phyloP scores from a whole-genome alignment of 2,113 vertebrate species.

The Pedionomus torquatus region DNA sequence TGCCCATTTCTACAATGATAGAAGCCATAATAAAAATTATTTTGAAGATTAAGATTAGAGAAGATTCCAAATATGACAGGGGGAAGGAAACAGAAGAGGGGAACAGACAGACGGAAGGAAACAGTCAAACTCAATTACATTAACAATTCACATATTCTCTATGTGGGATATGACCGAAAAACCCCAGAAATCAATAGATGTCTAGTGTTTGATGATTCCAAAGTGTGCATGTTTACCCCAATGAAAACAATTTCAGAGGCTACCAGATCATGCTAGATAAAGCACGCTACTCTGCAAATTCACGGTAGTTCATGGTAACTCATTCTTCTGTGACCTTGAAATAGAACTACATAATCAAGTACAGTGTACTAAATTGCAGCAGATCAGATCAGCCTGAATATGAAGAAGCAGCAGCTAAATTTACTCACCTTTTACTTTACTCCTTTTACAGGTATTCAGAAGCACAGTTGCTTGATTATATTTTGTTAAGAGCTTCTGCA shows the following conservation, averaged over 20 bases:
- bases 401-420: neutral
- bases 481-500: conserved; percentile 75
- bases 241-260: neutral
- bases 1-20: neutral
- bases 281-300: neutral
- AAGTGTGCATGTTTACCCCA: neutral
- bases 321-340: neutral
- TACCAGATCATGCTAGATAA: neutral
- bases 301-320: neutral
- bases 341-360: neutral
- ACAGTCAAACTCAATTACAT: neutral
- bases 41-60: neutral
- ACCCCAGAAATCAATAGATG: neutral
- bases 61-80: neutral
- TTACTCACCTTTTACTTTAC: conserved; percentile 67
- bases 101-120: neutral
- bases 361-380: neutral
- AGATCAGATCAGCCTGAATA: neutral
- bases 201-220: neutral
- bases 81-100: neutral
- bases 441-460: conserved; percentile 59
- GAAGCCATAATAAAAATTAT: neutral
- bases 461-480: conserved; percentile 75
- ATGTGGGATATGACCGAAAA: neutral
- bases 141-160: neutral